Conservation (phyloP, 2,113 vertebrate species). For the Canis aureus region DNA sequence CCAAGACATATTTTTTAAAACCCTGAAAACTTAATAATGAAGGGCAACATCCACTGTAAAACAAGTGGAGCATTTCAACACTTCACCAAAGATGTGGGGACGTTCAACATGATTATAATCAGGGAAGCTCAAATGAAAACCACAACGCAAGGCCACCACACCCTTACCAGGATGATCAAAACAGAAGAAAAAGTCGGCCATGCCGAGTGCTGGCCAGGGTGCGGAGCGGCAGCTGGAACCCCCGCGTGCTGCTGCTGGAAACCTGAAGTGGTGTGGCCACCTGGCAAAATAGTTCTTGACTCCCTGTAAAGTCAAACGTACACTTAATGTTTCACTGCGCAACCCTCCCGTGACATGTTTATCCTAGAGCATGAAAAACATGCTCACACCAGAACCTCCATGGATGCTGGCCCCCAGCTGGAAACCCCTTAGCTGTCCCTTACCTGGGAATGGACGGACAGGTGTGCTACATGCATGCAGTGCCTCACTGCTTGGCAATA, state of each 20-base stretch:
- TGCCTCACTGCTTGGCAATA: background rate
- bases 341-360: background rate
- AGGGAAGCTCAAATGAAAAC: background rate
- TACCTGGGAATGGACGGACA: background rate
- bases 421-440: background rate
- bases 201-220: fast-evolving
- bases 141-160: fast-evolving
- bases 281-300: fast-evolving
- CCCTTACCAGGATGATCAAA: fast-evolving
- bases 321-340: background rate
- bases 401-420: background rate
- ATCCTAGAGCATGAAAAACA: background rate
- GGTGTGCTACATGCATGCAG: fast-evolving
- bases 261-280: fast-evolving
- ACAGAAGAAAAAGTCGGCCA: fast-evolving
- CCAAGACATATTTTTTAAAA: background rate
- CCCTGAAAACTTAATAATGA: background rate
- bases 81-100: background rate
- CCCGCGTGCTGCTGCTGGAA: fast-evolving
- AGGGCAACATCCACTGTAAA: background rate
- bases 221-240: fast-evolving
- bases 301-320: background rate
- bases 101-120: too few species aligned
- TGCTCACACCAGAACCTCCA: fast-evolving
- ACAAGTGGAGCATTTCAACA: background rate